Conservation (phyloP, 1,140 invertebrate genomes). For the Caenorhabditis inopinata region DNA sequence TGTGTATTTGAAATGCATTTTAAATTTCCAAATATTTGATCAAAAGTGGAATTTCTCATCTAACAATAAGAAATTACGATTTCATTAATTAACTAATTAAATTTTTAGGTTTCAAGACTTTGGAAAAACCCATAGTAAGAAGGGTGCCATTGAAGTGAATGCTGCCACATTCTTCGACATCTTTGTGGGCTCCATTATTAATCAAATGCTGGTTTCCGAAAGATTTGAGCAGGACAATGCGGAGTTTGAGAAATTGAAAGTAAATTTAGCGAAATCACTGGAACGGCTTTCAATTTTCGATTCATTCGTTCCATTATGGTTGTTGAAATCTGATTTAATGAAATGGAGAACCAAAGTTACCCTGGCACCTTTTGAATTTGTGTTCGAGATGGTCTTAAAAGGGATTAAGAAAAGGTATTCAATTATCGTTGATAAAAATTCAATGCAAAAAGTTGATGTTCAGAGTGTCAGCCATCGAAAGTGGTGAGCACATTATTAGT, state of each 20-base stretch:
- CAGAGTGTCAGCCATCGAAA: conserved; percentile 13
- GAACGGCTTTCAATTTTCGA: background rate
- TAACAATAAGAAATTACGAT: too few species aligned
- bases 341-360: background rate
- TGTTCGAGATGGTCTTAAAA: background rate
- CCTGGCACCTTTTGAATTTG: background rate
- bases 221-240: conserved; percentile 49
- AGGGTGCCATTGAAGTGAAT: background rate
- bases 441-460: background rate
- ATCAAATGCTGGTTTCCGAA: conserved; percentile 60
- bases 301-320: background rate
- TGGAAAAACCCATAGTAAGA: background rate
- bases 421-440: background rate
- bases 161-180: conserved; percentile 10
- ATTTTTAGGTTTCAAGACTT: background rate
- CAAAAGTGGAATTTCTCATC: too few species aligned
- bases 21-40: too few species aligned
- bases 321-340: background rate
- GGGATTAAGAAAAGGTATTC: background rate
- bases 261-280: background rate
- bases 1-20: too few species aligned
- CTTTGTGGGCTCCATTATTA: conserved; percentile 44
- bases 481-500: conserved; percentile 64
- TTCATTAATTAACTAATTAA: background rate
- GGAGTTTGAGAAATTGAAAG: conserved; percentile 35